A percentile compares a stretch with the other conserved stretches of the same genome.
Conservation (phyloP, 2,797 vertebrate species). For the Anguilla marmorata region DNA sequence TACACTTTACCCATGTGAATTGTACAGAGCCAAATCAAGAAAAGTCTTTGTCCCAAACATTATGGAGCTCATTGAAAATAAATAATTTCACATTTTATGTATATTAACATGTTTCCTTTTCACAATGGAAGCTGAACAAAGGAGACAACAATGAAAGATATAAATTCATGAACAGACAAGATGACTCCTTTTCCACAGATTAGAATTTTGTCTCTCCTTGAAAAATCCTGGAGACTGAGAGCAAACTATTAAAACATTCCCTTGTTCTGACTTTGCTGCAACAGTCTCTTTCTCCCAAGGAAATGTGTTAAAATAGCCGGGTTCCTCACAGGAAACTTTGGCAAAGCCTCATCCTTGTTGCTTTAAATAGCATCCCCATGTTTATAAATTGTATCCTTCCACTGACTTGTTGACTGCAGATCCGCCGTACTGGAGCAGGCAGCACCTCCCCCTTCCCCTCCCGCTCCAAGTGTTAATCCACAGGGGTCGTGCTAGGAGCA, state of each 20-base stretch:
- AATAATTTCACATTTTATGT: background rate
- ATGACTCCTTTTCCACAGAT: background rate
- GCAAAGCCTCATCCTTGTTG: conserved; percentile 2
- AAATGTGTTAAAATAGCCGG: background rate
- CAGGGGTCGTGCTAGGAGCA: background rate
- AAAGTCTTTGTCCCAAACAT: too few species aligned
- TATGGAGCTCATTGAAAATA: too few species aligned
- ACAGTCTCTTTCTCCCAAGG: background rate
- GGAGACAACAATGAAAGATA: background rate
- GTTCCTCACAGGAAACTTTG: conserved; percentile 4
- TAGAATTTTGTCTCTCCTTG: background rate
- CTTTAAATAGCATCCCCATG: background rate
- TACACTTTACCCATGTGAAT: too few species aligned
- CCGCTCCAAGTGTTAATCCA: background rate
- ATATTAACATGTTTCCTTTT: background rate
- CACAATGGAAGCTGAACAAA: background rate
- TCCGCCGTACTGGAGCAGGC: background rate
- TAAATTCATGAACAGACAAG: background rate
- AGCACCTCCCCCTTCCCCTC: background rate
- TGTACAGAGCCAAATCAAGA: too few species aligned
- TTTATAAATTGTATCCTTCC: conserved; percentile 11
- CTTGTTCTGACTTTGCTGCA: background rate
- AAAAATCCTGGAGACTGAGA: background rate
- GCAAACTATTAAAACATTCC: background rate
- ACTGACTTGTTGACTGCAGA: background rate